These are phyloP conservation scores for Apodemia zela DNA, from an alignment of 2,888 invertebrate genomes.

Conservation along the genomic window DNA sequence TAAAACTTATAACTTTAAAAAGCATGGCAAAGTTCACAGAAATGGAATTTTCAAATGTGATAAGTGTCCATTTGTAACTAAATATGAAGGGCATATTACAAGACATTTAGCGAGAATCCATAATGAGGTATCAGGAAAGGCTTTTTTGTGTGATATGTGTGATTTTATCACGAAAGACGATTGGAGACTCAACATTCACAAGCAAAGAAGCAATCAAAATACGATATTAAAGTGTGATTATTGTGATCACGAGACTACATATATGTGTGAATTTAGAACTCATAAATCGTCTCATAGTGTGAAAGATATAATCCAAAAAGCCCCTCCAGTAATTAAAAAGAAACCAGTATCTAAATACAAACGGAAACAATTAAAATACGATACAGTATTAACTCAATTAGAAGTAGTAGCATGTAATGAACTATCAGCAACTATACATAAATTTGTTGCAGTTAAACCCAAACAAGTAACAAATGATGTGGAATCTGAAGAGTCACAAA, in stretches of 20 bases:
- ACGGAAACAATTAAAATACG: not conserved
- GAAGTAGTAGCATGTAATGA: not conserved
- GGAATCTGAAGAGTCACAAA: not conserved
- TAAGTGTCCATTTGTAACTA: slow-evolving; percentile 53
- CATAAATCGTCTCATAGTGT: slow-evolving; percentile 43
- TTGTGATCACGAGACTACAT: slow-evolving; percentile 50
- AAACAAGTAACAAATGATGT: not conserved
- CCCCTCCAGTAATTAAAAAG: not conserved
- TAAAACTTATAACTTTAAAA: slow-evolving; percentile 37
- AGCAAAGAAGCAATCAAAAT: slow-evolving; percentile 45
- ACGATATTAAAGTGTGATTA: slow-evolving; percentile 41
- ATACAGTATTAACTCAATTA: not conserved
- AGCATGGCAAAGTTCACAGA: slow-evolving; percentile 37
- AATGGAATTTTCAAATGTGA: slow-evolving; percentile 44
- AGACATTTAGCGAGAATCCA: slow-evolving; percentile 60
- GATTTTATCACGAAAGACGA: slow-evolving; percentile 50
- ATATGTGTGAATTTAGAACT: slow-evolving; percentile 50
- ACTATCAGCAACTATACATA: not conserved
- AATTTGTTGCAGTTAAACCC: not conserved
- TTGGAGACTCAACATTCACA: slow-evolving; percentile 56
- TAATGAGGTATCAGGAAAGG: slow-evolving; percentile 48
- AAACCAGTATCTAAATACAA: not conserved
- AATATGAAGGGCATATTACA: slow-evolving; percentile 53
- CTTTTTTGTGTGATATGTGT: slow-evolving; percentile 50
- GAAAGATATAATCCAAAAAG: not conserved